A percentile compares a stretch with the other conserved stretches of the same genome.
Conservation (phyloP, 2,888 invertebrate genomes). For the Xylocampa areola region DNA sequence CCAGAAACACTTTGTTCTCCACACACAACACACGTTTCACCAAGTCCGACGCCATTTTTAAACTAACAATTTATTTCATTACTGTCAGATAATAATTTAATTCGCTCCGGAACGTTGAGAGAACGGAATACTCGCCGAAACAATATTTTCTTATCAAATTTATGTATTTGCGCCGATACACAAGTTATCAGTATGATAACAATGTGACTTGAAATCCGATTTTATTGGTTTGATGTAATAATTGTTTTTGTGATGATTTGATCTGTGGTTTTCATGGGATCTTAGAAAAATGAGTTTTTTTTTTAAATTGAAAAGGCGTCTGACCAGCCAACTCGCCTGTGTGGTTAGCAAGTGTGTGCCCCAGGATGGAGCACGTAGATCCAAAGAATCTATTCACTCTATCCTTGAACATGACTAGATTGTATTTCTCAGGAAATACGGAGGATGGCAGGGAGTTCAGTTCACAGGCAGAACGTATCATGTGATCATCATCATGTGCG, state of each 20-base stretch:
- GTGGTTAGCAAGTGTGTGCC: too few relatives aligned
- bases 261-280: too few relatives aligned
- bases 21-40: slow-evolving; percentile 61
- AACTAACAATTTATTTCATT: slow-evolving; percentile 23
- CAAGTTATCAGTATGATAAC: slow-evolving; percentile 62
- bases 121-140: slow-evolving; percentile 30
- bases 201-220: slow-evolving; percentile 43
- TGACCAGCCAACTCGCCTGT: too few relatives aligned
- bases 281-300: too few relatives aligned
- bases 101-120: slow-evolving; percentile 1
- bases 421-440: too few relatives aligned
- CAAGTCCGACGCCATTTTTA: slow-evolving; percentile 54
- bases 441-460: too few relatives aligned
- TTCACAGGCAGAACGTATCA: too few relatives aligned
- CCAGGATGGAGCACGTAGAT: too few relatives aligned
- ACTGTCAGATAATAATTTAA: slow-evolving; percentile 16
- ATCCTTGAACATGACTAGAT: too few relatives aligned
- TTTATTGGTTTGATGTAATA: slow-evolving; percentile 38
- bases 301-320: too few relatives aligned
- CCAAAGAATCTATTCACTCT: too few relatives aligned
- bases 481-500: too few relatives aligned
- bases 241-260: slow-evolving; percentile 37
- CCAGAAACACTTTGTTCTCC: slow-evolving; percentile 80
- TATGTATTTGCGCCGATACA: slow-evolving; percentile 52
- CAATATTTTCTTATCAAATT: slow-evolving; percentile 53